phyloP scores from a whole-genome alignment of 2,888 invertebrate species.

The Vannuccia rotundouncinata region DNA sequence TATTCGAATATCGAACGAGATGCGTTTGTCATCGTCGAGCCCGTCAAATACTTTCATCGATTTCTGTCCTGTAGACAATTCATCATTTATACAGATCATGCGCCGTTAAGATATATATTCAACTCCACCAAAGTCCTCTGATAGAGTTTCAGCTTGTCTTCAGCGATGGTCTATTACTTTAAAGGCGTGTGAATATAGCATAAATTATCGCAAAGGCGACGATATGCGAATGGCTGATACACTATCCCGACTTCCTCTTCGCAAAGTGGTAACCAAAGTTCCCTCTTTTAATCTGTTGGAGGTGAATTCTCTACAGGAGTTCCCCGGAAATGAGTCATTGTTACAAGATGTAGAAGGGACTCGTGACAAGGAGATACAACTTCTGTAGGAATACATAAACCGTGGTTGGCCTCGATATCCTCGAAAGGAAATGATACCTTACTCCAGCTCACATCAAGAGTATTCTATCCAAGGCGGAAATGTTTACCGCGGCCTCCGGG shows the following conservation, averaged over 20 bases:
- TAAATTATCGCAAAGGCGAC: slow-evolving; percentile 3
- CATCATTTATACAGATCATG: slow-evolving; percentile 22
- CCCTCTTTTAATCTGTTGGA: not conserved
- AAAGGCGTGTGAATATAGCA: not conserved
- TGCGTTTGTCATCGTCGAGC: slow-evolving; percentile 25
- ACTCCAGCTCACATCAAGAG: not conserved
- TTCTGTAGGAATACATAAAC: no score
- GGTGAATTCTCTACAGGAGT: not conserved
- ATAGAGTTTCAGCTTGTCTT: slow-evolving; percentile 2
- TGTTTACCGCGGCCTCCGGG: not conserved
- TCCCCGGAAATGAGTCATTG: not conserved
- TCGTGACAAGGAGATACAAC: no score
- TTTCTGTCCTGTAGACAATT: slow-evolving; percentile 2
- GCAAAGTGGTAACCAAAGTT: not conserved
- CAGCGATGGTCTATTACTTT: slow-evolving; percentile 7
- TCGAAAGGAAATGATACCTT: not conserved
- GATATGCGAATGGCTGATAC: not conserved
- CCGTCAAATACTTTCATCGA: slow-evolving; percentile 23
- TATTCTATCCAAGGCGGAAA: not conserved
- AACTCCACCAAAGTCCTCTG: slow-evolving; percentile 1
- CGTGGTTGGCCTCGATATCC: no score
- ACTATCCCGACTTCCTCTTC: not conserved
- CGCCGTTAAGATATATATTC: slow-evolving; percentile 24
- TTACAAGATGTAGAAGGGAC: no score
- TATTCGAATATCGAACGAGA: slow-evolving; percentile 31